phyloP scores from a whole-genome alignment of 2,888 invertebrate species.

The Cephus sareptanus region DNA sequence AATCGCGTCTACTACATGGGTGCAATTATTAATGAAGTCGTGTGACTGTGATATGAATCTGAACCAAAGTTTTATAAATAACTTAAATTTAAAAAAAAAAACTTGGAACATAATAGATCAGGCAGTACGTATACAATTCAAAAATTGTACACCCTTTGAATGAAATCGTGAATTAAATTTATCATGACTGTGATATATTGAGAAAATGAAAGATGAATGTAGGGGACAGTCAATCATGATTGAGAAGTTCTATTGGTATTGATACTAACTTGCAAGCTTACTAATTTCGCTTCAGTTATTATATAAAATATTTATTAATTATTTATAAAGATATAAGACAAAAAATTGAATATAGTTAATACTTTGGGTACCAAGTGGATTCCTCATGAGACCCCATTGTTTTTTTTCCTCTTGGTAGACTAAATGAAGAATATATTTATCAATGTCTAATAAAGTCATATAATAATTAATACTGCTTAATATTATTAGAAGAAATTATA shows the following conservation, averaged over 20 bases:
- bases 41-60: background rate
- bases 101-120: background rate
- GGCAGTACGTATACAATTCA: background rate
- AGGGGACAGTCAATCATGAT: too few species aligned
- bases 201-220: too few species aligned
- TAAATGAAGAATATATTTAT: background rate
- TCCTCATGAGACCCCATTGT: background rate
- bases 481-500: background rate
- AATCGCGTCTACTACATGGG: background rate
- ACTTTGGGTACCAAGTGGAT: too few species aligned
- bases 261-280: too few species aligned
- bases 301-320: too few species aligned
- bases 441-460: background rate
- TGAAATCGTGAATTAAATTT: too few species aligned
- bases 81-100: background rate
- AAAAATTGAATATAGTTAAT: too few species aligned
- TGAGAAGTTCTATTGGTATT: too few species aligned
- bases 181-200: too few species aligned
- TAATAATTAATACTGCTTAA: background rate
- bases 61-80: background rate
- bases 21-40: background rate
- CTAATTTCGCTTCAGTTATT: too few species aligned
- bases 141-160: too few species aligned
- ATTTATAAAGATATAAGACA: too few species aligned
- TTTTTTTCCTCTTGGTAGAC: background rate